A percentile compares a stretch with the other conserved stretches of the same genome.
phyloP scores from a whole-genome alignment of 2,888 invertebrate species.

The Byasa hedistus region DNA sequence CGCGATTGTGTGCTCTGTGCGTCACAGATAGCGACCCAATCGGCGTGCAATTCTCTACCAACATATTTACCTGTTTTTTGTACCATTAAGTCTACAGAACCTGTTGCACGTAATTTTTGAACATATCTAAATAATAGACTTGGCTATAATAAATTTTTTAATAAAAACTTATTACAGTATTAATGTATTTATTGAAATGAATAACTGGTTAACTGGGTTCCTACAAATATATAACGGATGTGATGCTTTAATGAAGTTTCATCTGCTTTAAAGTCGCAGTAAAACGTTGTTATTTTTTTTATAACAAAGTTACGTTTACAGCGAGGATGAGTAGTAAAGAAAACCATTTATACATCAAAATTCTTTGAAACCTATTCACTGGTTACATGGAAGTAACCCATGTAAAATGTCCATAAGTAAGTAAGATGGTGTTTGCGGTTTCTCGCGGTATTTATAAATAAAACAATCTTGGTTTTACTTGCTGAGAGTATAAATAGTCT shows the following conservation, averaged over 20 bases:
- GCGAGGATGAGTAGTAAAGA: not conserved
- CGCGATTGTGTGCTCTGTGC: constrained; percentile 13
- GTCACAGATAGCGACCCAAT: constrained; percentile 10
- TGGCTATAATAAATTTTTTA: constrained; percentile 8
- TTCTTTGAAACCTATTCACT: not conserved
- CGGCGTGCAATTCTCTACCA: not conserved
- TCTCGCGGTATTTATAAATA: not conserved
- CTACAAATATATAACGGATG: not conserved
- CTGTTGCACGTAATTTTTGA: constrained; percentile 9
- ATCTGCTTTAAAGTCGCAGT: not conserved
- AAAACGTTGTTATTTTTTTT: not conserved
- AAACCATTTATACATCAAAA: not conserved
- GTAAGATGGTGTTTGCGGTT: not conserved
- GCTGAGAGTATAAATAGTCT: not conserved
- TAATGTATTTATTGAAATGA: constrained; percentile 3
- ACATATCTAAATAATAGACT: not conserved
- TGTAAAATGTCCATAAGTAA: too few relatives aligned
- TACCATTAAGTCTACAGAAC: constrained; percentile 17
- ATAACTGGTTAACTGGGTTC: constrained; percentile 13
- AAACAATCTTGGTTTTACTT: not conserved
- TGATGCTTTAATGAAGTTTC: not conserved
- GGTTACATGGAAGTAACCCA: not conserved
- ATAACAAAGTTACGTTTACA: not conserved
- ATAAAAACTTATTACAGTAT: not conserved
- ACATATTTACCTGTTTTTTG: constrained; percentile 1